Evolutionary conservation across 2,888 invertebrate genomes (phyloP).

Genomic region (Nymphalis polychloros): DNA sequence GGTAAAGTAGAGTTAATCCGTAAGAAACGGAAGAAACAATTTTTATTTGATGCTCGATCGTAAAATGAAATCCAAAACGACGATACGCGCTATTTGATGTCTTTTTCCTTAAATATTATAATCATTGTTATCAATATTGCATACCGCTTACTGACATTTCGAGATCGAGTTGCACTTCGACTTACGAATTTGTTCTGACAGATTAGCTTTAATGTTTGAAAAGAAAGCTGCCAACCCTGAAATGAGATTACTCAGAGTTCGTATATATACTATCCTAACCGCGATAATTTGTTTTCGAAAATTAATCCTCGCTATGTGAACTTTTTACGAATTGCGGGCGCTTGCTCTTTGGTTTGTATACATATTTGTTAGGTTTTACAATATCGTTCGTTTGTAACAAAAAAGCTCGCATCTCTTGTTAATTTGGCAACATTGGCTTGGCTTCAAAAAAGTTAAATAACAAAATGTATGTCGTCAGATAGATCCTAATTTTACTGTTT

Average conservation of each 20-base stretch:
- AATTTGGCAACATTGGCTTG: neutral
- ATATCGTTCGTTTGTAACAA: neutral
- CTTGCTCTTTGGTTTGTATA: neutral
- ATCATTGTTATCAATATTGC: no score
- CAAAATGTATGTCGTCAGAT: no score
- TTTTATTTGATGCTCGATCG: no score
- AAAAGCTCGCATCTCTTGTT: neutral
- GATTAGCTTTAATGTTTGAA: neutral
- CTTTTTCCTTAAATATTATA: no score
- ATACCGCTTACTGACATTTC: no score
- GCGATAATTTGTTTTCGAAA: constrained; percentile 21
- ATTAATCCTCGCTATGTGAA: constrained; percentile 3
- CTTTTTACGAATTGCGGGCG: constrained; percentile 4
- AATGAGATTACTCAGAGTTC: constrained; percentile 25
- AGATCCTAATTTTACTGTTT: no score
- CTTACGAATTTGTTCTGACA: neutral
- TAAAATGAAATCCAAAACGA: no score
- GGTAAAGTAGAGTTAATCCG: neutral
- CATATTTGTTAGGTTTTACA: neutral
- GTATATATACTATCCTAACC: constrained; percentile 24
- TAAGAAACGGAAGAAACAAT: no score
- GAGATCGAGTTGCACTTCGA: no score
- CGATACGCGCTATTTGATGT: no score
- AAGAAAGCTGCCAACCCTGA: constrained; percentile 16
- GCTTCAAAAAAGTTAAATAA: no score